Percentiles rank a stretch among this genome's conserved stretches.
These are phyloP conservation scores for Reinhardtius hippoglossoides DNA, from an alignment of 2,113 vertebrate species.

Conservation along the genomic window DNA sequence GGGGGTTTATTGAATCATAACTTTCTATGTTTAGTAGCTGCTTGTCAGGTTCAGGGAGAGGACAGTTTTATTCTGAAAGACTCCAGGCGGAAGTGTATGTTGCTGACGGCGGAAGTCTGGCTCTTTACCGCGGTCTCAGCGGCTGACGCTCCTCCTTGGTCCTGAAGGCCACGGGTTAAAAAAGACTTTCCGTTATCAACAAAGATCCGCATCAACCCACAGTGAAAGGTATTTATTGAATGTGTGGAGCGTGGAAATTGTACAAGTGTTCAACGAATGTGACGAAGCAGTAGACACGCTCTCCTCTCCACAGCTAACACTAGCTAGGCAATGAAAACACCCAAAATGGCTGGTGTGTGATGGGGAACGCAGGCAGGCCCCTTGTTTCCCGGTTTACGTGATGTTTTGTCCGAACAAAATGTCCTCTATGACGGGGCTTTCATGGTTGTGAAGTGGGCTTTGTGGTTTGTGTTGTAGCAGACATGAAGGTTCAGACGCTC, in stretches of 20 bases:
- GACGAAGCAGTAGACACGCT: too few relatives aligned
- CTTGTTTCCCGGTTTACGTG: not conserved
- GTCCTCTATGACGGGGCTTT: not conserved
- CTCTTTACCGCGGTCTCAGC: not conserved
- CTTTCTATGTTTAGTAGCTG: too few relatives aligned
- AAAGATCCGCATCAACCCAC: not conserved
- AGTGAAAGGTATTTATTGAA: constrained; percentile 52
- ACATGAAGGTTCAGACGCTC: not conserved
- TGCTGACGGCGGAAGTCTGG: not conserved
- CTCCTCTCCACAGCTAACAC: not conserved
- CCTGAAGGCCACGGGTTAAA: not conserved
- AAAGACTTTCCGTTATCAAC: not conserved
- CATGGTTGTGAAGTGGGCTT: too few relatives aligned
- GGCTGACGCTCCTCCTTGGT: not conserved
- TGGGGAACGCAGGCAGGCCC: not conserved
- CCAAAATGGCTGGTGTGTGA: constrained; percentile 42
- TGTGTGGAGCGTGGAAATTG: not conserved
- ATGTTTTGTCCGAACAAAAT: not conserved
- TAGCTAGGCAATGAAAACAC: not conserved
- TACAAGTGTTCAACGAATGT: not conserved
- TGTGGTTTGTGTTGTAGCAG: not conserved
- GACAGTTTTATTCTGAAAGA: too few relatives aligned
- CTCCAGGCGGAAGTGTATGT: too few relatives aligned
- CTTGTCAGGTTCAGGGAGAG: too few relatives aligned
- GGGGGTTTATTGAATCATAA: too few relatives aligned